phyloP scores from a whole-genome alignment of 2,797 vertebrate genomes.

The Dipus sagitta region DNA sequence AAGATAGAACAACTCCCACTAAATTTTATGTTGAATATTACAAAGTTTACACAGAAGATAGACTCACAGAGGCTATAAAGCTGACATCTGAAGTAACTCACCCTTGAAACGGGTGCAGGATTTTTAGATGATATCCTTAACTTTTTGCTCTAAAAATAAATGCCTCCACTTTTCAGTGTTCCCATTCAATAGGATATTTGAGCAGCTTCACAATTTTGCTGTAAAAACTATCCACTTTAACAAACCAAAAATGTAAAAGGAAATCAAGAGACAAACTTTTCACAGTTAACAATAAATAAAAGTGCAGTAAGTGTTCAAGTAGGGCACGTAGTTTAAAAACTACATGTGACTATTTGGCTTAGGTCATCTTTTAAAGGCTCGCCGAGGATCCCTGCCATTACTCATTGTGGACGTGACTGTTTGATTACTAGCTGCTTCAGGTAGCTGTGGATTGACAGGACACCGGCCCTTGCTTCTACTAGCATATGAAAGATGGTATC shows the following conservation, averaged over 20 bases:
- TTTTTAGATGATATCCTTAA: conserved; percentile 69
- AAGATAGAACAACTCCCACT: conserved; percentile 60
- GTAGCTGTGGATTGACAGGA: conserved; percentile 80
- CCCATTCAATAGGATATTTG: conserved; percentile 51
- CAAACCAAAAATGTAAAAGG: conserved; percentile 81
- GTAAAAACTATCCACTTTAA: conserved; percentile 82
- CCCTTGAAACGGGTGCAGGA: conserved; percentile 72
- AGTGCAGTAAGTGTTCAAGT: conserved; percentile 99
- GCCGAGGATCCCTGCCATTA: conserved; percentile 98
- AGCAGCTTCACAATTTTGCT: conserved; percentile 78
- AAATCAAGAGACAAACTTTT: conserved; percentile 82
- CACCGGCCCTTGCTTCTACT: conserved; percentile 94
- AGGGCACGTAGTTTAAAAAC: conserved; percentile 90
- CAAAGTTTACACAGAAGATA: conserved; percentile 68
- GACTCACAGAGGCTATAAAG: conserved; percentile 86
- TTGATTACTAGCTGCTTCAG: conserved; percentile 87
- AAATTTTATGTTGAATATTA: conserved; percentile 73
- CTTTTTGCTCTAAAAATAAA: conserved; percentile 74
- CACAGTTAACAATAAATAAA: conserved; percentile 93
- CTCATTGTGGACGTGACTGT: conserved; percentile 92
- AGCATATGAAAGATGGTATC: conserved; percentile 86
- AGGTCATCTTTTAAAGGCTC: conserved; percentile 97
- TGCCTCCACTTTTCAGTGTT: conserved; percentile 74
- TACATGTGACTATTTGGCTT: conserved; percentile 82
- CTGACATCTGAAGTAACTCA: conserved; percentile 77